Evolutionary conservation across 2,888 invertebrate species (phyloP), one percentile per base, ranked within the genome.

Genomic region (Lordiphosa fenestrarum): DNA sequence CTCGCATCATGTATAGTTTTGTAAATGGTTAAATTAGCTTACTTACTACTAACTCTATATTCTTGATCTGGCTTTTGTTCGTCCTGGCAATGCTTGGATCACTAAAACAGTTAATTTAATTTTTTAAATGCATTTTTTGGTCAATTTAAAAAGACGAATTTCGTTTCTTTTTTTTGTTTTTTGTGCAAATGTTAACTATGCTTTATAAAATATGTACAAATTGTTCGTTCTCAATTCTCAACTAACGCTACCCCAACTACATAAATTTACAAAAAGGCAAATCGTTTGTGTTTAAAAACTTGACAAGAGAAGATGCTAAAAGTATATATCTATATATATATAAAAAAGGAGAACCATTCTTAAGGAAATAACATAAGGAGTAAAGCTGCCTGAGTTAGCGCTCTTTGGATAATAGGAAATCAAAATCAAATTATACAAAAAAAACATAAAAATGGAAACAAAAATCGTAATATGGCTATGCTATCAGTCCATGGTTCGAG

Each of bases 401-500:
- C 63, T 81, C 84, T 84, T 84, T 76, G 77, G 76, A 73, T 72
- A 49, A 53, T 30, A 49, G 39, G 41, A 19, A 56, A 15, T 15
- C 15, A 15, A 37, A 42, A 44, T 47, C 37, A 21, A 23, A 52
- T 39, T 50, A 30, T 53, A 52, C 49, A 61, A 15, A 47, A 56
- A 56, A 47, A 56, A 56, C 39, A 54, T 50, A 58, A 65, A 71
- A 56, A 63, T 65, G 58, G 66, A 62, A 62, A 78, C 48, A 56
- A 51, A 66, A 72, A 60, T 85, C 69, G 84, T 83, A 69, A 76
- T 84, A 84, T 82, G 83, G 84, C 86, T 84, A 84, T 61, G 76
- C 84, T 84, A 84, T 84, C 84, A 84, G 81, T 82, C 81, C 81
- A 84, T 85, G 81, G 72, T 82, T 69, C 64, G 72, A 82, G 60